Evolutionary conservation across 2,888 invertebrate genomes (phyloP).

Genomic region (Tiphia femorata): DNA sequence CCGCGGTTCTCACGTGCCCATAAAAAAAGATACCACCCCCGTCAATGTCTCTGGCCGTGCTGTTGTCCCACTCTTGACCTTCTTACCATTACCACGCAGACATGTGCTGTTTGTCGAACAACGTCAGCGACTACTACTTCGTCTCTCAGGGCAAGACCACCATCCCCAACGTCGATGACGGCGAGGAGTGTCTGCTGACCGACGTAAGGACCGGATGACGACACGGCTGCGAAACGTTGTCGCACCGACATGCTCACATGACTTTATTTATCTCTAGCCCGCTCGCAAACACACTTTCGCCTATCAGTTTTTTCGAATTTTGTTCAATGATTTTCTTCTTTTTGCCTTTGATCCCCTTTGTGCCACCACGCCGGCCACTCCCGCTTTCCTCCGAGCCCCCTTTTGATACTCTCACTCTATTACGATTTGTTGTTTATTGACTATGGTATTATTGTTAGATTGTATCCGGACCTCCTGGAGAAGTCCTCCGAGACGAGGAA

Average conservation of each 20-base stretch:
- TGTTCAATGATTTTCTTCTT: conserved; percentile 19
- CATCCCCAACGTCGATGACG: conserved; percentile 92
- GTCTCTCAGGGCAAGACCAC: conserved; percentile 94
- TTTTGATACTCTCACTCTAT: too few species aligned
- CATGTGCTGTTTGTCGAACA: conserved; percentile 81
- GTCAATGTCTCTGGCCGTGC: too few species aligned
- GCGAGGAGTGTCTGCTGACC: conserved; percentile 85
- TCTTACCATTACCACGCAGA: conserved; percentile 73
- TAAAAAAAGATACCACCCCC: too few species aligned
- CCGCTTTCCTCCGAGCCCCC: too few species aligned
- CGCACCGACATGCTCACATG: conserved; percentile 50
- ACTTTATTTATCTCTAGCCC: conserved; percentile 34
- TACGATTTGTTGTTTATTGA: too few species aligned
- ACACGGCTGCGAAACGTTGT: conserved; percentile 45
- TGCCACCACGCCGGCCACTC: too few species aligned
- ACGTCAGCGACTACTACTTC: conserved; percentile 88
- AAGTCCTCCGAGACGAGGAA: too few species aligned
- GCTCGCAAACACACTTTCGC: conserved; percentile 18
- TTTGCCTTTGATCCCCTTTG: conserved; percentile 5
- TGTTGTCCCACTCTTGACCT: too few species aligned
- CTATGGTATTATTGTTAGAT: too few species aligned
- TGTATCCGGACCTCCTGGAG: too few species aligned
- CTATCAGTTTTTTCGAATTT: conserved; percentile 14
- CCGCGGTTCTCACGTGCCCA: too few species aligned
- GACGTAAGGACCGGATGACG: conserved; percentile 87